Conservation (phyloP, 1,140 invertebrate genomes). For the Neodiprion pinetum region DNA sequence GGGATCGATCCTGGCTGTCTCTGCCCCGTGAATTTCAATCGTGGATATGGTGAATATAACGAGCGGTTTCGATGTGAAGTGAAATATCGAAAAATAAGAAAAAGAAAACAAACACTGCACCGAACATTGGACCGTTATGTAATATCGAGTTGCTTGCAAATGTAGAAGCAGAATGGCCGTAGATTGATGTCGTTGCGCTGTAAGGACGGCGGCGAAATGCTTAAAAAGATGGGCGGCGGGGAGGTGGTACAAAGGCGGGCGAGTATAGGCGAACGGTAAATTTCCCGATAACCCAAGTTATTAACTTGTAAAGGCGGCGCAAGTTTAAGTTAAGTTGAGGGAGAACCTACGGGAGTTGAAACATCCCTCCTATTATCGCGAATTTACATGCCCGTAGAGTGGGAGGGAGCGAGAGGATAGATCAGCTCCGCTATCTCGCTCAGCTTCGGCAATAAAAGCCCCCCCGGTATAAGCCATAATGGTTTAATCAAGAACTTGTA, state of each 20-base stretch:
- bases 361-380: constrained; percentile 53
- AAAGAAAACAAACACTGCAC: no score
- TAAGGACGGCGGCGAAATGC: background rate
- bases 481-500: constrained; percentile 58
- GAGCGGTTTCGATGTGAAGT: no score
- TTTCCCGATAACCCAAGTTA: constrained; percentile 60
- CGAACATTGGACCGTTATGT: no score
- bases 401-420: constrained; percentile 35
- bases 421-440: constrained; percentile 26
- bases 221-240: background rate
- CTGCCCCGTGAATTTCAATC: no score
- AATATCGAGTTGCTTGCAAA: no score
- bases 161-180: no score
- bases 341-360: constrained; percentile 25
- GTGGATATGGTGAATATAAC: no score
- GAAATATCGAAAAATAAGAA: no score
- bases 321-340: constrained; percentile 41
- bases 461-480: constrained; percentile 51
- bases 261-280: constrained; percentile 34
- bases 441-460: constrained; percentile 48
- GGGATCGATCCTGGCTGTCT: no score
- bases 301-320: constrained; percentile 58
- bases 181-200: no score
- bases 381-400: constrained; percentile 54
- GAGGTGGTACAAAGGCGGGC: no score